These are phyloP conservation scores for Monochamus saltuarius DNA, from an alignment of 1,140 invertebrate genomes.

Conservation along the genomic window DNA sequence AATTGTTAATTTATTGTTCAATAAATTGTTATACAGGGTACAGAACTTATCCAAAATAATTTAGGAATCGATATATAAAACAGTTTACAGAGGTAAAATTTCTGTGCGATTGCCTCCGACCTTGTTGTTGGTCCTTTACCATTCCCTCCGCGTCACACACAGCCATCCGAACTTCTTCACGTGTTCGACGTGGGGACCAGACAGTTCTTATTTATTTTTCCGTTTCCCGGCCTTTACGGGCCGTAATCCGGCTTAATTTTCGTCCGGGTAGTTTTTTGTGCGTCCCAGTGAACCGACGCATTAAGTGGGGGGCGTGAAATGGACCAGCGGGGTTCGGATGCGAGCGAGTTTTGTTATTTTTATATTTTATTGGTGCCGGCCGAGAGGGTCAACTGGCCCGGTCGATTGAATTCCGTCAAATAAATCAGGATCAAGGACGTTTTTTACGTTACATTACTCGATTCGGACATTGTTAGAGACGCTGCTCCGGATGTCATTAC, in stretches of 20 bases:
- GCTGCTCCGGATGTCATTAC: slow-evolving; percentile 32
- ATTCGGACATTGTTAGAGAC: slow-evolving; percentile 26
- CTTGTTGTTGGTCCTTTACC: no score
- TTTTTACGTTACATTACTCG: slow-evolving; percentile 42
- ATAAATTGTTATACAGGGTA: no score
- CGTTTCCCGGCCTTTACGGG: slow-evolving; percentile 34
- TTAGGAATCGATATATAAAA: no score
- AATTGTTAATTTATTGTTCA: no score
- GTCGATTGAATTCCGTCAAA: slow-evolving; percentile 23
- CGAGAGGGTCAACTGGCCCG: slow-evolving; percentile 18
- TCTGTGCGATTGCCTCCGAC: no score
- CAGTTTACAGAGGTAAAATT: no score
- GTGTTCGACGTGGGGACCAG: slow-evolving; percentile 5
- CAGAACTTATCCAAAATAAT: no score
- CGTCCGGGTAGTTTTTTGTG: slow-evolving; percentile 39
- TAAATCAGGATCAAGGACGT: slow-evolving; percentile 36
- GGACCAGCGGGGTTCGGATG: slow-evolving; percentile 31
- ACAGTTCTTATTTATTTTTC: slow-evolving; percentile 42
- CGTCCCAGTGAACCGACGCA: slow-evolving; percentile 13
- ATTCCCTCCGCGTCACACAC: no score
- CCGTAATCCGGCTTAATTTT: slow-evolving; percentile 41
- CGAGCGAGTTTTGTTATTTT: slow-evolving; percentile 27
- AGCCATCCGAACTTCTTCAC: no score
- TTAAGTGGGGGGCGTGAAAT: slow-evolving; percentile 37
- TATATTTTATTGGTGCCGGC: slow-evolving; percentile 31